Base-by-base conservation (phyloP, 2,888 invertebrate species). In the Drosophila hamatofila region DNA sequence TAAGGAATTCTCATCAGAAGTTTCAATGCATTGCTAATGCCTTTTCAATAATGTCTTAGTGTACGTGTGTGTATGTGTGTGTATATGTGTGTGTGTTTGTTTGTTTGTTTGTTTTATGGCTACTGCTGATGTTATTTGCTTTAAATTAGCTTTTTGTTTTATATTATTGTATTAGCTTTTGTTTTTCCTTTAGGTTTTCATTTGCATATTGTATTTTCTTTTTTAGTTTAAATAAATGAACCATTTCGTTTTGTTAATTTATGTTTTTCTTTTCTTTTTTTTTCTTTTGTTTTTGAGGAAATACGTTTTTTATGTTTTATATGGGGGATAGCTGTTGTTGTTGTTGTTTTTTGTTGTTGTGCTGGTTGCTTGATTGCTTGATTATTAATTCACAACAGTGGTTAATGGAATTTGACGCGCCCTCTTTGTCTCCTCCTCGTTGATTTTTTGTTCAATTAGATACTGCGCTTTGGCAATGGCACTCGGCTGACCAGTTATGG, bases 361-460 rank as follows among this genome's bases (percentile, higher is more conserved):
- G 68, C 67, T 74, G 64, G 64, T 78, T 81, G 72, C 71, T 76
- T 81, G 69, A 63, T 80, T 82, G 64, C 58, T 78, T 81, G 76
- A 60, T 70, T 81, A 63, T 89, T 92, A 92, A 90, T 92, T 92
- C 88, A 92, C 92, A 92, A 92, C 93, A 91, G 92, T 92, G 91
- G 93, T 95, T 92, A 95, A 94, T 94, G 93, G 96, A 94, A 96
- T 97, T 94, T 98, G 97, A 92, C 97, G 96, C 91, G 97, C 97
- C 93, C 98, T 95, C 94, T 98, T 98, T 89, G 96, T 94, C 94
- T 98, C 98, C 95, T 98, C 98, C 94, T 98, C 98, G 93, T 96
- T 96, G 93, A 98, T 97, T 94, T 97, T 97, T 94, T 98, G 98
- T 94, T 98, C 97, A 94, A 98, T 98, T 94, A 98, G 96, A 95